Conservation (phyloP, 2,888 invertebrate species). For the Thera britannica region DNA sequence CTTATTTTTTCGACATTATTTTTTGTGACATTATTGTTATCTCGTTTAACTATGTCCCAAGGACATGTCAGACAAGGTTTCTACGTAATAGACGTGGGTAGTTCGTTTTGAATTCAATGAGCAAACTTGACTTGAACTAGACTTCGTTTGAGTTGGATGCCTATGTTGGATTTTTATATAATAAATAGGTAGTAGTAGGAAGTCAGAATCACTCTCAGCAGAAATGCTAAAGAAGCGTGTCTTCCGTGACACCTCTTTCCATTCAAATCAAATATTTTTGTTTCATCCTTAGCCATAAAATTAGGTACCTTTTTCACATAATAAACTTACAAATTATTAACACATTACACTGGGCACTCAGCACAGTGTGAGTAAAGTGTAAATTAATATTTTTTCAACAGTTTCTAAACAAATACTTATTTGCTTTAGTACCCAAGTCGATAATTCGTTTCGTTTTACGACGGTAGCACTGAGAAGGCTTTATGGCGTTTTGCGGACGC, state of each 20-base stretch:
- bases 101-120: constrained; percentile 17
- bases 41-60: constrained; percentile 23
- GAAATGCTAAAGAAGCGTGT: too few species aligned
- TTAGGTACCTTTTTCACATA: too few species aligned
- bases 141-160: background rate
- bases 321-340: too few species aligned
- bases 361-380: background rate
- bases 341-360: too few species aligned
- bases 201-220: too few species aligned
- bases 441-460: constrained; percentile 33
- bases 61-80: constrained; percentile 6
- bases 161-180: too few species aligned
- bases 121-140: constrained; percentile 19
- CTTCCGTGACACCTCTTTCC: too few species aligned
- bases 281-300: too few species aligned
- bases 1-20: constrained; percentile 34
- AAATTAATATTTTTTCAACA: background rate
- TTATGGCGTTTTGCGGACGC: constrained; percentile 20
- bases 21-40: constrained; percentile 33
- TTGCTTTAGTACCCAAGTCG: constrained; percentile 22
- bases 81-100: constrained; percentile 12
- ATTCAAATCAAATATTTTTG: too few species aligned
- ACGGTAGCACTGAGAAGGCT: constrained; percentile 9
- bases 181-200: too few species aligned
- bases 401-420: constrained; percentile 13